Base-by-base conservation (phyloP, 2,888 invertebrate species). In the Limnephilus marmoratus region DNA sequence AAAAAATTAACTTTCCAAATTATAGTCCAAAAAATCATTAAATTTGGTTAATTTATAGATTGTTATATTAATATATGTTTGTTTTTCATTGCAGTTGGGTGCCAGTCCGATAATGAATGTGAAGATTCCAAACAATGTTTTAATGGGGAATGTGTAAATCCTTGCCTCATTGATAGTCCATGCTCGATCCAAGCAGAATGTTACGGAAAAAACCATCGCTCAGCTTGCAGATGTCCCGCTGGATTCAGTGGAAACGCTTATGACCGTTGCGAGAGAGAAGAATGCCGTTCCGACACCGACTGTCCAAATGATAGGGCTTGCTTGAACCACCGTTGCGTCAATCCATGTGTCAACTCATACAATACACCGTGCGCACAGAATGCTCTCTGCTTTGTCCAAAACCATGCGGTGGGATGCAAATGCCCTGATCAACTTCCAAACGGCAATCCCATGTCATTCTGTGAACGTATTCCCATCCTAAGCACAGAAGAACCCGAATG, bases 161-260 rank as follows among this genome's bases (percentile, higher is more conserved):
- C 98, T 41, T 98, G 98, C 94, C 96, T 98, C 29, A 95, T 98
- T 37, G 97, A 97, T 93, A 98, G 98, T 94, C 98, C 98, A 12
- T 99, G 99, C 94, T 98, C 98, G 12, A 96, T 97, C 88, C 98
- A 97, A 94, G 98, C 98, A 0, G 97, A 98, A 95, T 99, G 99
- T 95, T 98, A 97, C 94, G 98, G 98, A 11, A 97, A 97, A 94
- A 97, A 97, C 94, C 98, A 99, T 95, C 97, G 97, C 92, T 97
- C 98, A 0, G 97, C 97, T 90, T 99, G 99, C 94, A 97, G 97
- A 94, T 99, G 99, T 95, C 97, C 97, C 9, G 94, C 96, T 0
- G 98, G 98, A 68, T 97, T 97, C 93, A 96, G 97, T 93, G 99
- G 99, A 91, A 98, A 98, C 96, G 98, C 98, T 80, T 98, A 98